phyloP scores from a whole-genome alignment of 2,797 vertebrate genomes.

The Geotria australis region DNA sequence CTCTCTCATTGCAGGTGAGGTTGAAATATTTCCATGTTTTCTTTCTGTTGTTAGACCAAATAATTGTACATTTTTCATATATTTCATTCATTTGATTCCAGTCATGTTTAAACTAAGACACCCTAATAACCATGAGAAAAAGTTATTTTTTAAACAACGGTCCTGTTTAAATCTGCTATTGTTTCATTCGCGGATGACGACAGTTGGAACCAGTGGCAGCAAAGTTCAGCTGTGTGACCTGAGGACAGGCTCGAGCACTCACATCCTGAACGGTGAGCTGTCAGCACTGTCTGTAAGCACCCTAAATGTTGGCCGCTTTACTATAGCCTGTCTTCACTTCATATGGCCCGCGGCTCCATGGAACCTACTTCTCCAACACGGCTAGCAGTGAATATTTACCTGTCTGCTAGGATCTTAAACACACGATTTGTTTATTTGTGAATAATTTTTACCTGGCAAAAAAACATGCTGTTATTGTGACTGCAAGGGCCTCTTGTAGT shows the following conservation, averaged over 20 bases:
- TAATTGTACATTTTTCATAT: neutral
- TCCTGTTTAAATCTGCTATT: conserved; percentile 3
- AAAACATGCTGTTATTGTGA: no score
- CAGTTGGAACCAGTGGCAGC: conserved; percentile 71
- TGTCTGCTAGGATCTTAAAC: no score
- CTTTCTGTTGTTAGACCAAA: neutral
- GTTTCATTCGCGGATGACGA: conserved; percentile 16
- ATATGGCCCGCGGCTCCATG: no score
- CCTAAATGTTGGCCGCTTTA: no score
- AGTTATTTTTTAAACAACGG: no score
- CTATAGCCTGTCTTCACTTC: no score
- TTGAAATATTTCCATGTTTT: neutral
- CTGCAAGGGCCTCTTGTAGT: no score
- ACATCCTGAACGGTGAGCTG: conserved; percentile 50
- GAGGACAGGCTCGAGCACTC: conserved; percentile 72
- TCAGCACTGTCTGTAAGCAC: no score
- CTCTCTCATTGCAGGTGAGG: conserved; percentile 64
- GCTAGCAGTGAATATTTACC: no score
- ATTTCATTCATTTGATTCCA: conserved; percentile 1
- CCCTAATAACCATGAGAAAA: neutral
- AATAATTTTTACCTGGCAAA: no score
- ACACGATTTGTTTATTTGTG: no score
- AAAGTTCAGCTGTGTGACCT: conserved; percentile 92
- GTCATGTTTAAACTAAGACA: neutral
- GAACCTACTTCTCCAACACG: no score